Base-by-base conservation (phyloP, 2,888 invertebrate species). In the Clistopyga incitator region DNA sequence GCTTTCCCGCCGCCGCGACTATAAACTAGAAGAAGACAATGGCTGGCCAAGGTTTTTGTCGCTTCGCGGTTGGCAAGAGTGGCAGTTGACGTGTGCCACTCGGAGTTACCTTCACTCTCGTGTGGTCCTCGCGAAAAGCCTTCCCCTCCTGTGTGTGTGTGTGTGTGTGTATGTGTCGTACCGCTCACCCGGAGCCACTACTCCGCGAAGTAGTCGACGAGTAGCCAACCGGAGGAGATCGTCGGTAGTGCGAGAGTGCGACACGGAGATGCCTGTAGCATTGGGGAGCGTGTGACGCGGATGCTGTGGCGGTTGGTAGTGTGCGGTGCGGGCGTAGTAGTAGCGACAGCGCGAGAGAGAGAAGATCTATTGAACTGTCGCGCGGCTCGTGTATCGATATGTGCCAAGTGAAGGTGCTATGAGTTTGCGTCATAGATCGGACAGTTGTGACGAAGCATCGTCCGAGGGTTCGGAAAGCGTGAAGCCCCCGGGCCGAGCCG, bases 361-460 rank as follows among this genome's bases (percentile, higher is more conserved):
- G n/a, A n/a, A n/a, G 50, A 54, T 11, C 18, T 11, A 54, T 20
- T 8, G 52, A 54, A 20, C 25, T 25, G 13, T 25, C 56, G 13
- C 25, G 56, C 13, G 15, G n/a, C n/a, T 25, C 1, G 56, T 56
- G 8, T 23, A 56, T 56, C 56, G 56, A 56, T 56, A 56, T 25
- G 25, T 15, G 20, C 3, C 23, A n/a, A 42, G 75, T 65, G 75
- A 70, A 45, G 34, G 76, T 64, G 86, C 87, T 86, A 89, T 89
- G 90, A 88, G 88, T 89, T 89, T 89, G 88, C 88, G 87, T 89
- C 85, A 85, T 88, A 90, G 88, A 89, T 89, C 88, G 59, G 61
- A 61, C 52, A 47, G 11, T 74, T 50, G 61, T 68, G 74, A 74
- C 80, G 68, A 67, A 72, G 54, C 47, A 71, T 64, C 82, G 71